Evolutionary conservation across 2,113 vertebrate species (phyloP).

Genomic region (Gymnogyps californianus): DNA sequence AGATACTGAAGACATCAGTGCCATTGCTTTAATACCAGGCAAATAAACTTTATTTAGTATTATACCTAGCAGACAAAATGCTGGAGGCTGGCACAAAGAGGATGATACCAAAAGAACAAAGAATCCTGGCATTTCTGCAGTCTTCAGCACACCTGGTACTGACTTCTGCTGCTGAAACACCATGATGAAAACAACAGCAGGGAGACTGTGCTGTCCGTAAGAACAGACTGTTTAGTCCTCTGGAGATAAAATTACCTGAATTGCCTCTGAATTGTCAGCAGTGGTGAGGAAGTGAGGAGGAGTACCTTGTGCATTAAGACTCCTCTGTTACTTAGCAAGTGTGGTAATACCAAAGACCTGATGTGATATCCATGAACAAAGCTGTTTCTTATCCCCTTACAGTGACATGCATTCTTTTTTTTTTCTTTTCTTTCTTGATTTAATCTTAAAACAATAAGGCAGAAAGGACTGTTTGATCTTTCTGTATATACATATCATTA

Average conservation of each 20-base stretch:
- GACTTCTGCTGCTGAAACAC: not conserved
- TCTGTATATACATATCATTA: not conserved
- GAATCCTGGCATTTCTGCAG: not conserved
- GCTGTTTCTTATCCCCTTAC: not conserved
- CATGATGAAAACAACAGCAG: not conserved
- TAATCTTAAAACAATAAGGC: not conserved
- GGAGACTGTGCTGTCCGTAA: not conserved
- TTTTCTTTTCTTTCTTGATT: not conserved
- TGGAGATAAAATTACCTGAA: not conserved
- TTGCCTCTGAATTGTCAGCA: not conserved
- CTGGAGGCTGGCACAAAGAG: not conserved
- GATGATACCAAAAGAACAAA: not conserved
- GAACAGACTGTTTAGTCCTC: not conserved
- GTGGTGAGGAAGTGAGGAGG: not conserved
- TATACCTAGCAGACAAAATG: not conserved
- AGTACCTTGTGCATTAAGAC: not conserved
- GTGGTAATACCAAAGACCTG: not conserved
- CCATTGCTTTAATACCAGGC: not conserved
- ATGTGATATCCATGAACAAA: not conserved
- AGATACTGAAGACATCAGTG: not conserved
- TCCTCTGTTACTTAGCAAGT: not conserved
- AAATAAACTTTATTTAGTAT: not conserved
- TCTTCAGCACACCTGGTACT: not conserved
- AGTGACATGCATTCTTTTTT: not conserved
- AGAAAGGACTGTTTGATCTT: not conserved